Evolutionary conservation across 2,888 invertebrate genomes (phyloP).

Genomic region (Thysanoteuthis rhombus): DNA sequence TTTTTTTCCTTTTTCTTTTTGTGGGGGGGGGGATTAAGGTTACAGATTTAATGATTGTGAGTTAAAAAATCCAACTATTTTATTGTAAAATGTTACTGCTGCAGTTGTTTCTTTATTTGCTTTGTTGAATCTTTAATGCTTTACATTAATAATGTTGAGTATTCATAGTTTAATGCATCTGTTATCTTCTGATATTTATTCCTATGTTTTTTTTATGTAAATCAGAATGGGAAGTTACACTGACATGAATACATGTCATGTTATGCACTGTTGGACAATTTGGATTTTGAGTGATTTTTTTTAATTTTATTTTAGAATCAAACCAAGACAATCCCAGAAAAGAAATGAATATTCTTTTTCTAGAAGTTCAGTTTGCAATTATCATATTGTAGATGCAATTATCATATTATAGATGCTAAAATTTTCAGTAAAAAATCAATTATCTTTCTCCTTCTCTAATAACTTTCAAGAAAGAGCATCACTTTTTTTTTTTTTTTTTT

Average conservation of each 20-base stretch:
- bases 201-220: not conserved
- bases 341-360: not conserved
- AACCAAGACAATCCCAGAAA: not conserved
- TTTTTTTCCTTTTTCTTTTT: not conserved
- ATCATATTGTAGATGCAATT: no score
- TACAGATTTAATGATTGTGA: not conserved
- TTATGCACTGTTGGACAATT: not conserved
- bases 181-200: not conserved
- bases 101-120: slow-evolving; percentile 24
- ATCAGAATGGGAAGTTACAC: not conserved
- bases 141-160: slow-evolving; percentile 16
- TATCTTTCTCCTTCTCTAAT: not conserved
- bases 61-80: not conserved
- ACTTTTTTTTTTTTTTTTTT: not conserved
- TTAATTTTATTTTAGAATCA: not conserved
- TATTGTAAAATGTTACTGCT: slow-evolving; percentile 20
- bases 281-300: not conserved
- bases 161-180: not conserved
- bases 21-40: not conserved
- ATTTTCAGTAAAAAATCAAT: not conserved
- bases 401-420: not conserved
- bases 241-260: not conserved
- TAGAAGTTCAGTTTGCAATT: no score
- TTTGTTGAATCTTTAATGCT: slow-evolving; percentile 22
- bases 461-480: not conserved